Percentiles rank a stretch among this genome's conserved stretches.
These are phyloP conservation scores for Enoplolaimus lenunculus DNA, from an alignment of 2,888 invertebrate genomes.

Conservation along the genomic window DNA sequence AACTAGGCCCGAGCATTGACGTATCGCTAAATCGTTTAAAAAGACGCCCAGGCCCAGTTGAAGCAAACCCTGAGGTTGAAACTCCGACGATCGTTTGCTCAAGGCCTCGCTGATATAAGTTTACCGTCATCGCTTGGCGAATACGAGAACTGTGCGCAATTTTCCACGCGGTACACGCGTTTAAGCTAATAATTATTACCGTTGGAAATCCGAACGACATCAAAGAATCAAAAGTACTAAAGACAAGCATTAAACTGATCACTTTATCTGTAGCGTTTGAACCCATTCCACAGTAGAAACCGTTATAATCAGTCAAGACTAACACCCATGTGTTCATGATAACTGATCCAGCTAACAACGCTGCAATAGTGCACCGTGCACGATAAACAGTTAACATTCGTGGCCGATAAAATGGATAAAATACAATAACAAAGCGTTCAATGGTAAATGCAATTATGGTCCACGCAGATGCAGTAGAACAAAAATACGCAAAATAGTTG, in stretches of 20 bases:
- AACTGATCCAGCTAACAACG: neutral
- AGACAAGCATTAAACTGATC: neutral
- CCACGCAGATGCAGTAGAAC: constrained; percentile 14
- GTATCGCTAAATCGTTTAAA: neutral
- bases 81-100: constrained; percentile 4
- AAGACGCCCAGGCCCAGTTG: neutral
- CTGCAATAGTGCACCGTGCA: neutral
- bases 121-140: constrained; percentile 15
- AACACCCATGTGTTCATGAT: constrained; percentile 13
- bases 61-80: neutral
- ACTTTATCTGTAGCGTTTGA: neutral
- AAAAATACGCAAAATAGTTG: constrained; percentile 8
- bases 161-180: constrained; percentile 5
- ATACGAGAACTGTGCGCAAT: constrained; percentile 3
- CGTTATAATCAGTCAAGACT: constrained; percentile 10
- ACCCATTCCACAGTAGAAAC: neutral
- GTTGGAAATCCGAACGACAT: constrained; percentile 12
- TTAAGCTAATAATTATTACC: constrained; percentile 1
- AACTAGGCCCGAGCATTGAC: neutral
- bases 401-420: constrained; percentile 8
- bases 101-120: constrained; percentile 1
- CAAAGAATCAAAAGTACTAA: constrained; percentile 2
- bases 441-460: constrained; percentile 8
- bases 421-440: constrained; percentile 19
- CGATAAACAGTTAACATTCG: constrained; percentile 2